These are phyloP conservation scores for Xestia xanthographa DNA, from an alignment of 2,888 invertebrate species.

Conservation along the genomic window DNA sequence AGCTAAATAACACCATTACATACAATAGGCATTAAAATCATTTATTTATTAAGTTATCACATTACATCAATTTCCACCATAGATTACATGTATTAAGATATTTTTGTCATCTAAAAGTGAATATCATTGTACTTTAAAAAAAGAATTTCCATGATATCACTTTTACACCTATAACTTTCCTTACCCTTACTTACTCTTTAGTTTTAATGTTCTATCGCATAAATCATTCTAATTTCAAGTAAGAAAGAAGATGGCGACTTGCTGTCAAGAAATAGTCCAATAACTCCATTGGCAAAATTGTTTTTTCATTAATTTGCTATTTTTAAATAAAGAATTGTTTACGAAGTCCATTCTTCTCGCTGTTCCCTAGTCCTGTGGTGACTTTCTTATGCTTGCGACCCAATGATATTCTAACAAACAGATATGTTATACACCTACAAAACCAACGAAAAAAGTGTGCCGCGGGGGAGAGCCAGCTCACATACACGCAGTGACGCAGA, in stretches of 20 bases:
- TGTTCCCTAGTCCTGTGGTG: not conserved
- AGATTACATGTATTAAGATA: constrained; percentile 3
- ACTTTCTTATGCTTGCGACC: too few species aligned
- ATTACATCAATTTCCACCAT: constrained; percentile 23
- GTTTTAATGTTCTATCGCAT: not conserved
- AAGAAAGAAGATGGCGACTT: not conserved
- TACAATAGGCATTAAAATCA: constrained; percentile 16
- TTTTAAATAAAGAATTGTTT: constrained; percentile 26
- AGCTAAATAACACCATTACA: not conserved
- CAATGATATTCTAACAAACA: too few species aligned
- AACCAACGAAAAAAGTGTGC: too few species aligned
- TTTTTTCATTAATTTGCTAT: constrained; percentile 15
- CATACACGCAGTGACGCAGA: too few species aligned
- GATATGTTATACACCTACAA: too few species aligned
- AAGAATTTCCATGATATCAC: too few species aligned
- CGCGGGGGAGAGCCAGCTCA: too few species aligned
- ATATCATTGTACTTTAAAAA: too few species aligned
- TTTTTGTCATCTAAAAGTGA: too few species aligned
- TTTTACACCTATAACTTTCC: too few species aligned
- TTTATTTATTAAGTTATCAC: constrained; percentile 50
- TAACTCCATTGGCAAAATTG: not conserved
- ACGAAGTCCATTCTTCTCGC: constrained; percentile 33
- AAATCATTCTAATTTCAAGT: constrained; percentile 12
- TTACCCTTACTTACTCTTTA: too few species aligned
- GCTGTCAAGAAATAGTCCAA: not conserved